Conservation (phyloP, 2,113 vertebrate species). For the Nibea albiflora region DNA sequence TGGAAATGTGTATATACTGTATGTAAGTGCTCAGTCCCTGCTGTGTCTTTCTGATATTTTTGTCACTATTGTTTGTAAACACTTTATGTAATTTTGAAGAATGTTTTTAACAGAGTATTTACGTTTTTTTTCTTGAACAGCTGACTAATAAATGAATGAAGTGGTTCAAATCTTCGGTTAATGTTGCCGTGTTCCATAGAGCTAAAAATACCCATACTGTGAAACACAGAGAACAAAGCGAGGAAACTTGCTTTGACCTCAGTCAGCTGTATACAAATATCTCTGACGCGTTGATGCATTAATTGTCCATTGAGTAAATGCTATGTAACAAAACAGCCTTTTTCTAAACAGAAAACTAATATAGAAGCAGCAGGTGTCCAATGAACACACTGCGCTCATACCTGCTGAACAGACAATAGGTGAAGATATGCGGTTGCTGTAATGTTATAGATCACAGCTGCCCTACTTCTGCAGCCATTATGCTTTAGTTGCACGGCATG, state of each 20-base stretch:
- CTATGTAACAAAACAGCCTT: neutral
- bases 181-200: neutral
- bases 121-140: slow-evolving; percentile 61
- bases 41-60: slow-evolving; percentile 34
- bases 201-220: neutral
- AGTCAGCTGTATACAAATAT: neutral
- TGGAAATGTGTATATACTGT: slow-evolving; percentile 72
- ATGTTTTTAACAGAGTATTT: slow-evolving; percentile 67
- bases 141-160: slow-evolving; percentile 81
- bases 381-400: neutral
- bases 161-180: slow-evolving; percentile 65
- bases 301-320: neutral
- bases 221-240: neutral
- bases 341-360: neutral
- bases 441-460: slow-evolving; percentile 34
- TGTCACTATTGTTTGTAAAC: slow-evolving; percentile 45
- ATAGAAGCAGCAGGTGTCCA: neutral
- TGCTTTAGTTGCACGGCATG: neutral
- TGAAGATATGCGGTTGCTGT: neutral
- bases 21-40: slow-evolving; percentile 61
- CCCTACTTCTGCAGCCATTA: slow-evolving; percentile 26
- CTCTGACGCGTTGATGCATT: neutral
- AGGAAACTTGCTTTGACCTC: neutral
- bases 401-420: slow-evolving; percentile 15
- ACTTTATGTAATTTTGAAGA: slow-evolving; percentile 56